phyloP scores from a whole-genome alignment of 2,888 invertebrate genomes.

The Neoitamus cyanurus region DNA sequence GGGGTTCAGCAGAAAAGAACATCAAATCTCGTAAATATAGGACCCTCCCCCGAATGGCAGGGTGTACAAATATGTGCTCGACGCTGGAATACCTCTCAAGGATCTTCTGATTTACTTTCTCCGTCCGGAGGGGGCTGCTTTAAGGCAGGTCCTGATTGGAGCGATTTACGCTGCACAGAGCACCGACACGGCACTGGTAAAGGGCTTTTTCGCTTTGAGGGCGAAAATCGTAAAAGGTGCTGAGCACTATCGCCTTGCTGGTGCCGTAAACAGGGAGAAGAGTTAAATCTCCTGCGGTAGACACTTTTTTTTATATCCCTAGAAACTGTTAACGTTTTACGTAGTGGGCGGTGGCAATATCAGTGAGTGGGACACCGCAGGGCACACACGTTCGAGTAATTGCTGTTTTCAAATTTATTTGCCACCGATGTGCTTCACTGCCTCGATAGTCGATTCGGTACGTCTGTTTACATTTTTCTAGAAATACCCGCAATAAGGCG shows the following conservation, averaged over 20 bases:
- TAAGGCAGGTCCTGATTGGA: background rate
- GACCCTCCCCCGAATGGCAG: background rate
- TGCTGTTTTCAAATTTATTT: background rate
- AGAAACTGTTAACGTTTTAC: background rate
- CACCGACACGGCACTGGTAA: background rate
- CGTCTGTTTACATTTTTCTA: background rate
- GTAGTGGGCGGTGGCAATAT: background rate
- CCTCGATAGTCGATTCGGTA: background rate
- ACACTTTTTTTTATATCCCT: background rate
- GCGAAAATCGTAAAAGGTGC: background rate
- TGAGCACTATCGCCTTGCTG: background rate
- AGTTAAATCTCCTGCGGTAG: background rate
- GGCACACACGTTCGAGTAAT: background rate
- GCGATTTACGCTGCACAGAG: background rate
- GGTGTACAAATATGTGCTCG: background rate
- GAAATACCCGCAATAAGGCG: background rate
- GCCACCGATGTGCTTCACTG: background rate
- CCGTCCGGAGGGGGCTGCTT: background rate
- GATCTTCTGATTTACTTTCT: background rate
- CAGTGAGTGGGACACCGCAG: background rate
- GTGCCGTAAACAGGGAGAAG: background rate
- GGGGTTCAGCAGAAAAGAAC: background rate
- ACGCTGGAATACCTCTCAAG: background rate
- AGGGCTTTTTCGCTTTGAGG: background rate
- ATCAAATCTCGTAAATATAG: conserved; percentile 8